Base-by-base conservation (phyloP, 2,888 invertebrate species). In the Eubasilissa splendida region DNA sequence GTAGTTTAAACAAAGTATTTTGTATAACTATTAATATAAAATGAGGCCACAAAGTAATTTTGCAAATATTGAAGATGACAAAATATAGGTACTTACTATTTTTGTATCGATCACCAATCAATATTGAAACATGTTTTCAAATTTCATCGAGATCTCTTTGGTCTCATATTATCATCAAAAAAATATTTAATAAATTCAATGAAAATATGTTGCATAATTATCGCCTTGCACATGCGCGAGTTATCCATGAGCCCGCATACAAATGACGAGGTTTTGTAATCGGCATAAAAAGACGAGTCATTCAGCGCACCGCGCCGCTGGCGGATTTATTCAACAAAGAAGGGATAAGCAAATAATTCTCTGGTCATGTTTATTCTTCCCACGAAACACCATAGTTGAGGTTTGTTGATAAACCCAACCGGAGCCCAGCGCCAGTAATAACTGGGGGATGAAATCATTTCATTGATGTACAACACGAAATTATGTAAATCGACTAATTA, bases 341-440 rank as follows among this genome's bases (percentile, higher is more conserved):
- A 75, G 22, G 75, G 60, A 75, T 75, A 59, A 75, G 33, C 76
- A 63, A 76, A 76, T 56, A 76, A 76, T 54, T 76, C 65, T 22
- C 42, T 31, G 52, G 56, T 66, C 10, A 68, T 77, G 68, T 77
- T 77, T 68, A 54, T 58, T 65, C 68, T 77, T 77, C 77, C 77
- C 77, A 77, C 77, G 77, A 77, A 33, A 52, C 70, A 59, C 52
- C 22, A 33, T 50, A 50, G 60, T 33, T 60, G 75, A 50, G 75
- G 59, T 52, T 60, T 75, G 75, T 75, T 60, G 60, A 52, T 54
- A 60, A 59, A 60, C 50, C 75, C 10, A 22, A 60, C 33, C 42
- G 11, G 58, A 65, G 42, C n/a, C 4, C n/a, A 9, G 58, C 9
- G 9, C 58, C 42, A 42, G 58, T 0, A 58, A 58, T 56, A 73